Evolutionary conservation across 2,888 invertebrate genomes (phyloP), one percentile per base, ranked within the genome.

Genomic region (Ophioninae sp.): DNA sequence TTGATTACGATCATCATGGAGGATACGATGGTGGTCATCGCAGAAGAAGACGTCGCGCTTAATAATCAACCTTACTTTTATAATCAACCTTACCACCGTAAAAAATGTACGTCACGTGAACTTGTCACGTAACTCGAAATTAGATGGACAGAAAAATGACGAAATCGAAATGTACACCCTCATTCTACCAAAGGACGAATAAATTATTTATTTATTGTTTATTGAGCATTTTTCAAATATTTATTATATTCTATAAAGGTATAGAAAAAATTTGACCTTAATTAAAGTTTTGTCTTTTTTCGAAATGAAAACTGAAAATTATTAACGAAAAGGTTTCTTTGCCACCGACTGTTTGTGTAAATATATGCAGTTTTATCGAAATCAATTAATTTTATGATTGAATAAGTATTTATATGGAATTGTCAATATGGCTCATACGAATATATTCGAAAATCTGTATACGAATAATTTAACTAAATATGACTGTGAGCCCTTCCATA

Each of bases 1-100:
- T 96, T 88, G 93, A 93, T 85, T 95, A 95, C 87, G 95, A 95
- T 71, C 94, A 94, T 87, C 93, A 93, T 72, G 72, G 79, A 37
- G 93, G 87, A 30, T 86, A 88, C 76, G 87, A 87, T 51, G 87
- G 87, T 44, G 86, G 88, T 81, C 88, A 94, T 94, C 64, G 93
- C 91, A 90, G 94, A 93, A 90, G 94, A 94, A 73, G 92, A 93
- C 87, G 95, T 95, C 88, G 44, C 64, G 81, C 80, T 22, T 75
- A 81, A 85, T 78, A 84, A 74, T 37, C 44, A 20, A n/a, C 37
- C 6, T 6, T 10, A 63, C 56, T 63, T 20, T 44, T 41, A 75
- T 71, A 30, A 30, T 51, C 17, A 51, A 6, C 51, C 17, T 17
- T 51, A 17, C 51, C 17, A 51, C 51, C 17, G 51, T 51, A 0